A percentile compares a stretch with the other conserved stretches of the same genome.
phyloP scores from a whole-genome alignment of 53 echinoderm and acorn worm species.

The Mesocentrotus franciscanus region DNA sequence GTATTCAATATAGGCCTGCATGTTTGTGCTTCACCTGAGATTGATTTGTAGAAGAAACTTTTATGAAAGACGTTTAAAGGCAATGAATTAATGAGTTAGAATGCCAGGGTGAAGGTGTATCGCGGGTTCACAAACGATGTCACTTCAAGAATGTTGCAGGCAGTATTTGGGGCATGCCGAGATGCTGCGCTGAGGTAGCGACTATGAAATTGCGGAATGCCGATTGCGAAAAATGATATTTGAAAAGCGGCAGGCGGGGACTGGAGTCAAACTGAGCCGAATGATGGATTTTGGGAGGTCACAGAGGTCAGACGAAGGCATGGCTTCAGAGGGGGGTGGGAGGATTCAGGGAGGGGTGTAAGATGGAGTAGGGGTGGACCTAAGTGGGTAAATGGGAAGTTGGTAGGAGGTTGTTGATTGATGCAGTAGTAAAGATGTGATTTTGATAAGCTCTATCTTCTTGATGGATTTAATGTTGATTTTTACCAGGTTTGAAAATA shows the following conservation, averaged over 20 bases:
- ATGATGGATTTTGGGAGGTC: constrained; percentile 25
- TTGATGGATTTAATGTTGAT: not conserved
- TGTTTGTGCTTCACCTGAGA: no score
- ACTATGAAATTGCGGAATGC: constrained; percentile 49
- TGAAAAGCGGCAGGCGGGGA: constrained; percentile 42
- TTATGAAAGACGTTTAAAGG: not conserved
- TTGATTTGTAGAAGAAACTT: no score
- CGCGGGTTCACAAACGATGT: not conserved
- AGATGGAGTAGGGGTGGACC: not conserved
- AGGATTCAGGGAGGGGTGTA: not conserved
- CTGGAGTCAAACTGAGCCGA: constrained; percentile 20
- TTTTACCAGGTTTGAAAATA: not conserved
- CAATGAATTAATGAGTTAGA: not conserved
- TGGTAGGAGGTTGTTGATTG: constrained; percentile 25
- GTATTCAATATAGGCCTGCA: no score
- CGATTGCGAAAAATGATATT: constrained; percentile 51
- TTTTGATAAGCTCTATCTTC: not conserved
- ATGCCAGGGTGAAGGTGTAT: not conserved
- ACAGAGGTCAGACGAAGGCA: not conserved
- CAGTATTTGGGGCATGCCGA: constrained; percentile 21
- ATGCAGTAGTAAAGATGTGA: not conserved
- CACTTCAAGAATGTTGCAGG: not conserved
- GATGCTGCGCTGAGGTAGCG: constrained; percentile 34
- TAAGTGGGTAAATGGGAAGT: not conserved
- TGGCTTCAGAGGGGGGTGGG: not conserved